Conservation (phyloP, 2,113 vertebrate species). For the Phyllopteryx taeniolatus region DNA sequence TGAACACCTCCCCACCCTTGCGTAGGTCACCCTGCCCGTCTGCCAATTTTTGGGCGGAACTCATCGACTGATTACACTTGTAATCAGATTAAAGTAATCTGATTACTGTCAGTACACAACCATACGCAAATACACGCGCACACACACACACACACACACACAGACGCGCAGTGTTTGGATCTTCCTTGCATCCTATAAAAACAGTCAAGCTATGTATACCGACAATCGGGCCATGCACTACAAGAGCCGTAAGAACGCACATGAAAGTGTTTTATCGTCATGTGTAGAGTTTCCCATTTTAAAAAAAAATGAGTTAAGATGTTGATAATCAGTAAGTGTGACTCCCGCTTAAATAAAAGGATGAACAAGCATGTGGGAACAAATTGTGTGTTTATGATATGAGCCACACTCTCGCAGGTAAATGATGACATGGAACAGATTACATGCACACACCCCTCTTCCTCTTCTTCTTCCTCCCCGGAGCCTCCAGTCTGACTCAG, state of each 20-base stretch:
- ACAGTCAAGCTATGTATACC: neutral
- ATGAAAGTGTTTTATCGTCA: too few species aligned
- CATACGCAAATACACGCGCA: neutral
- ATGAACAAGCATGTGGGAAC: neutral
- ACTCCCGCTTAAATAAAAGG: too few species aligned
- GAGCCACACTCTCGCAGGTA: slow-evolving; percentile 10
- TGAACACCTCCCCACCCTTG: neutral
- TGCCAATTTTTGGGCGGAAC: slow-evolving; percentile 1
- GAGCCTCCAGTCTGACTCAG: slow-evolving; percentile 56
- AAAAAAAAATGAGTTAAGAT: too few species aligned
- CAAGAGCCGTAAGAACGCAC: too few species aligned
- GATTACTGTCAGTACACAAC: slow-evolving; percentile 33
- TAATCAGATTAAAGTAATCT: slow-evolving; percentile 50
- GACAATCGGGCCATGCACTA: too few species aligned
- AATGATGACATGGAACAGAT: slow-evolving; percentile 42
- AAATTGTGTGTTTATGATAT: neutral
- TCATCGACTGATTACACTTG: slow-evolving; percentile 3
- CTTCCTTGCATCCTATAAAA: neutral
- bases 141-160: neutral
- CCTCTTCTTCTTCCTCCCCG: slow-evolving; percentile 14
- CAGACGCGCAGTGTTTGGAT: neutral
- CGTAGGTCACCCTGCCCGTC: neutral
- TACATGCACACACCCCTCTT: neutral
- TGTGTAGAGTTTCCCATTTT: too few species aligned
- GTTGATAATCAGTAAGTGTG: too few species aligned